These are phyloP conservation scores for Lasioglossum leucozonium DNA, from an alignment of 2,888 invertebrate genomes.

Conservation along the genomic window DNA sequence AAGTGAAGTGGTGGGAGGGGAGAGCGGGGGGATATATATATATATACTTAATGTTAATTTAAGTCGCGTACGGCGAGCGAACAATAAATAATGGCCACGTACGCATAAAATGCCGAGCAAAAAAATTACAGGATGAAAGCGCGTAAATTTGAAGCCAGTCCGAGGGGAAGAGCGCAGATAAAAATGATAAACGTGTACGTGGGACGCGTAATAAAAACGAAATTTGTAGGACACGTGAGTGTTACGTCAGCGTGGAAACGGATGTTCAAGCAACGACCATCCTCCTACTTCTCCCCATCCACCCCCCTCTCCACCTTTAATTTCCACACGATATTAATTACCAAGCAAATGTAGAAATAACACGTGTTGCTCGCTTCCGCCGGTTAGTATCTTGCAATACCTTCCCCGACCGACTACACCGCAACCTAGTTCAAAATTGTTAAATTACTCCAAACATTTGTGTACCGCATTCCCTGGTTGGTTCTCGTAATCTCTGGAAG, in stretches of 20 bases:
- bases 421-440: constrained; percentile 22
- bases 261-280: neutral
- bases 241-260: constrained; percentile 33
- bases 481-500: constrained; percentile 29
- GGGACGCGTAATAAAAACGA: constrained; percentile 45
- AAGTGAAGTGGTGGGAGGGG: too few relatives aligned
- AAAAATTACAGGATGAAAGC: constrained; percentile 49
- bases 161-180: constrained; percentile 22
- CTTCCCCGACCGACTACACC: constrained; percentile 19
- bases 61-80: constrained; percentile 27
- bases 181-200: constrained; percentile 55
- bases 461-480: constrained; percentile 9
- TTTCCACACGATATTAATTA: constrained; percentile 46
- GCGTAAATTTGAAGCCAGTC: constrained; percentile 47
- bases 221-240: constrained; percentile 20
- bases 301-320: constrained; percentile 2
- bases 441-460: constrained; percentile 53
- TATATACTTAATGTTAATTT: constrained; percentile 25
- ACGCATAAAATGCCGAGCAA: constrained; percentile 40
- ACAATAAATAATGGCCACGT: constrained; percentile 39
- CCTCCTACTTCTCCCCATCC: neutral
- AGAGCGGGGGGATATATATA: neutral
- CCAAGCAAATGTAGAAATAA: constrained; percentile 49
- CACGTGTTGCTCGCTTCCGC: constrained; percentile 36
- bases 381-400: constrained; percentile 17